Evolutionary conservation across 2,797 vertebrate genomes (phyloP), one percentile per base, ranked within the genome.

Genomic region (Enteromius anoplus): DNA sequence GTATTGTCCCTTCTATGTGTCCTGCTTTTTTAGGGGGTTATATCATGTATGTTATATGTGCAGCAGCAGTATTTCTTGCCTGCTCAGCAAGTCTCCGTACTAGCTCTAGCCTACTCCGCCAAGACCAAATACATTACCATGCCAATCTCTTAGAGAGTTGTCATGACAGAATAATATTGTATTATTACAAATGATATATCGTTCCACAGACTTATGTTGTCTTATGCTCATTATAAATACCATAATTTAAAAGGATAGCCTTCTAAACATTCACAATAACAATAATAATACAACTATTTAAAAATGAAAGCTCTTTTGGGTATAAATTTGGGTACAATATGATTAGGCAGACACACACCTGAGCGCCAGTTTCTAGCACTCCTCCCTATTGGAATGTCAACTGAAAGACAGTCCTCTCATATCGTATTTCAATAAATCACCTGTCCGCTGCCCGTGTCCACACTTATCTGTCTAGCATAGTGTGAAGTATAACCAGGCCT

Each of bases 361-460:
- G 10, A 55, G 14, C n/a, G 11, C 9, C 12, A 29, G 26, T 34
- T 65, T 78, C 19, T 66, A 78, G 7, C 21, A 37, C 26, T 51
- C 5, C 6, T 19, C 26, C 40, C 68, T 68, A 14, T 32, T 71
- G 34, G 34, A 53, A 75, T 65, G 42, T 82, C 42, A 65, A 51
- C 14, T 66, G 29, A 82, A 75, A 75, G 58, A 78, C 21, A 51
- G 47, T 68, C 70, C 42, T 82, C 29, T 82, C 45, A 40, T 51
- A 8, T 40, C 60, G 53, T 75, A 66, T 75, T 82, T 82, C 72
- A 45, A 58, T 69, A 83, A 69, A 83, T 69, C 26, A 32, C 15
- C 45, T 75, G 11, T 82, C 32, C 49, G 42, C 17, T 23, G 79
- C 37, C 55, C 17, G 7, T 49, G 55, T 15, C 72, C 49, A 55